A percentile compares a stretch with the other conserved stretches of the same genome.
Conservation (phyloP, 2,797 vertebrate species). For the Notoglanidium macrostoma region DNA sequence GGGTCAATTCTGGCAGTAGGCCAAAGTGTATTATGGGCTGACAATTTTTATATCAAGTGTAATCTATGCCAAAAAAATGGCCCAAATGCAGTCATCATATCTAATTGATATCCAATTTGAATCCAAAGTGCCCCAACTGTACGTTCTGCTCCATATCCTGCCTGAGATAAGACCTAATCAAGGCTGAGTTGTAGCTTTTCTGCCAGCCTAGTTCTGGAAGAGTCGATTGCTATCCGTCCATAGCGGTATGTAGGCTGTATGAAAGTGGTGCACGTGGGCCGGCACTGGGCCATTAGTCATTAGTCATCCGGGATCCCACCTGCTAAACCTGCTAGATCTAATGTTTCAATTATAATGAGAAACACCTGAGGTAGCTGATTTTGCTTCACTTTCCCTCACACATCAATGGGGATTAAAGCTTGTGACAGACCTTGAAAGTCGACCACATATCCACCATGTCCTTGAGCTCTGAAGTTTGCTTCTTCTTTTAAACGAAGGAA, state of each 20-base stretch:
- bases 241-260: not conserved
- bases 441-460: not conserved
- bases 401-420: slow-evolving; percentile 27
- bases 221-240: not conserved
- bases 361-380: slow-evolving; percentile 39
- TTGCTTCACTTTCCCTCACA: slow-evolving; percentile 14
- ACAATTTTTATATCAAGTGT: not conserved
- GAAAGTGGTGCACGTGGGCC: slow-evolving; percentile 1
- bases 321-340: slow-evolving; percentile 36
- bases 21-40: slow-evolving; percentile 3
- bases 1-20: not conserved
- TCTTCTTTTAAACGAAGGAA: not conserved
- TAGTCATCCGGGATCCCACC: slow-evolving; percentile 23
- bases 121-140: not conserved
- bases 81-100: not conserved
- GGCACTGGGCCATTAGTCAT: slow-evolving; percentile 18
- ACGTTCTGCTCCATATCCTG: slow-evolving; percentile 13
- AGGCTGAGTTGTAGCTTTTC: not conserved
- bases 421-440: slow-evolving; percentile 10
- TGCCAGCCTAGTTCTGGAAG: not conserved
- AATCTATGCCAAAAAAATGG: not conserved
- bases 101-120: slow-evolving; percentile 8
- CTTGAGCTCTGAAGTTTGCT: not conserved
- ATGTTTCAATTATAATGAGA: slow-evolving; percentile 48
- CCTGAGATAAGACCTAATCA: slow-evolving; percentile 9